phyloP scores from a whole-genome alignment of 1,140 invertebrate species.

The Drosophila watanabei region DNA sequence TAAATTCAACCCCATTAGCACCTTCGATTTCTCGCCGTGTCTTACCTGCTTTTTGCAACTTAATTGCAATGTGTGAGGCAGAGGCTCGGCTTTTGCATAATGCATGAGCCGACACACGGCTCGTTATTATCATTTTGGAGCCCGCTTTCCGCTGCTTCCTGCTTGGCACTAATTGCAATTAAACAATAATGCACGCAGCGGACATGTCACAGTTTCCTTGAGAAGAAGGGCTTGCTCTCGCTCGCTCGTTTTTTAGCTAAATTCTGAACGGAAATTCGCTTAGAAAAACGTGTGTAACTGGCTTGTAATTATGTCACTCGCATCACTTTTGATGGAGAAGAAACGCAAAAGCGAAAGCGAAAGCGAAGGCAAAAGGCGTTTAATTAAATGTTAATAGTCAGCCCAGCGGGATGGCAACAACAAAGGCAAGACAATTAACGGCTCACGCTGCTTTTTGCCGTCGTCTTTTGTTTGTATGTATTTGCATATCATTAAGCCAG shows the following conservation, averaged over 20 bases:
- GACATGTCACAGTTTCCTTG: not conserved
- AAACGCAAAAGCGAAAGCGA: not conserved
- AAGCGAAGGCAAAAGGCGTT: conserved; percentile 59
- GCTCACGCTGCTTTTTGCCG: conserved; percentile 36
- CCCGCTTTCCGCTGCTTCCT: conserved; percentile 14
- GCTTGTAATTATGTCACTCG: conserved; percentile 75
- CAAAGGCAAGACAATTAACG: conserved; percentile 67
- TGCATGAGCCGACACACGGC: conserved; percentile 69
- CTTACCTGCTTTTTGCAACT: conserved; percentile 62
- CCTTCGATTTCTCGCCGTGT: conserved; percentile 23
- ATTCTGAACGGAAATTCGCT: conserved; percentile 55
- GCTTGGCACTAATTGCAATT: conserved; percentile 59
- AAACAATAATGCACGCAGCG: conserved; percentile 55
- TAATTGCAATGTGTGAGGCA: conserved; percentile 72
- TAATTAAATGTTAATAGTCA: conserved; percentile 80
- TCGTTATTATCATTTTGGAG: conserved; percentile 63
- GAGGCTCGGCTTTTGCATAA: conserved; percentile 64
- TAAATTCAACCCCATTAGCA: too few species aligned
- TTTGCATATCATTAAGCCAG: conserved; percentile 79
- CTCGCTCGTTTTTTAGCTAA: not conserved
- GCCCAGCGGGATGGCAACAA: conserved; percentile 46
- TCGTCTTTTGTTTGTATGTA: conserved; percentile 69
- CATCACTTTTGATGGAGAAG: conserved; percentile 67
- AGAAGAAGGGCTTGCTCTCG: not conserved
- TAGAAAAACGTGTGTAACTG: conserved; percentile 73